phyloP scores from a whole-genome alignment of 2,113 vertebrate genomes.

The Egretta garzetta region DNA sequence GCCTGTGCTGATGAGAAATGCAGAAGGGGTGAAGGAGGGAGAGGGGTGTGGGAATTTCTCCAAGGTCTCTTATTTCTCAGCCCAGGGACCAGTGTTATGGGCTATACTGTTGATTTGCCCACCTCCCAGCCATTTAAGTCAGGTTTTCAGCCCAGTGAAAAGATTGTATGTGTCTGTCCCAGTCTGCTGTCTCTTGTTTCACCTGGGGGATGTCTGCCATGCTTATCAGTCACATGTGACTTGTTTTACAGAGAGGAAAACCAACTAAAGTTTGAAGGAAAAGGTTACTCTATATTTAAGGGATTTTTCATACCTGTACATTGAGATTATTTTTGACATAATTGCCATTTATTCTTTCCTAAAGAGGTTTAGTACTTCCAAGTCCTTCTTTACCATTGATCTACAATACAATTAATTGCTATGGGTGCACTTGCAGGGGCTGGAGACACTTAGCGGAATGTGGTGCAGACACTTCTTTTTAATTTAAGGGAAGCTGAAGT shows the following conservation, averaged over 20 bases:
- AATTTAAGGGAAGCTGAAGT: background rate
- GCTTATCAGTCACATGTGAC: fast-evolving
- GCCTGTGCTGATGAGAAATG: background rate
- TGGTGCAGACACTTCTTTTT: background rate
- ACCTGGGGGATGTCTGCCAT: background rate
- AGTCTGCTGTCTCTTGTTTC: background rate
- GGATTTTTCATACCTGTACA: background rate
- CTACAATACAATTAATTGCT: background rate
- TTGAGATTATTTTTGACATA: background rate
- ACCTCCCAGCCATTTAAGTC: background rate
- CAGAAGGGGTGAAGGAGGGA: background rate
- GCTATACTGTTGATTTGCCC: background rate
- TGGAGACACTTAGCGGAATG: background rate
- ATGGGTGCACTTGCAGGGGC: background rate
- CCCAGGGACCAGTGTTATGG: background rate
- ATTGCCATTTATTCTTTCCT: background rate
- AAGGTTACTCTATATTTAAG: background rate
- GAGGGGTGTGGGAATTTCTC: background rate
- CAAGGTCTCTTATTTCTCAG: background rate
- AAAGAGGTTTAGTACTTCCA: background rate
- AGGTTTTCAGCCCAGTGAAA: background rate
- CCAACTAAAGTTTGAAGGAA: background rate
- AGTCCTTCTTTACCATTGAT: background rate
- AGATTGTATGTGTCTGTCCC: background rate
- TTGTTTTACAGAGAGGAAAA: background rate